A percentile compares a stretch with the other conserved stretches of the same genome.
phyloP scores from a whole-genome alignment of 2,888 invertebrate genomes.

The Cheilosia vernalis region DNA sequence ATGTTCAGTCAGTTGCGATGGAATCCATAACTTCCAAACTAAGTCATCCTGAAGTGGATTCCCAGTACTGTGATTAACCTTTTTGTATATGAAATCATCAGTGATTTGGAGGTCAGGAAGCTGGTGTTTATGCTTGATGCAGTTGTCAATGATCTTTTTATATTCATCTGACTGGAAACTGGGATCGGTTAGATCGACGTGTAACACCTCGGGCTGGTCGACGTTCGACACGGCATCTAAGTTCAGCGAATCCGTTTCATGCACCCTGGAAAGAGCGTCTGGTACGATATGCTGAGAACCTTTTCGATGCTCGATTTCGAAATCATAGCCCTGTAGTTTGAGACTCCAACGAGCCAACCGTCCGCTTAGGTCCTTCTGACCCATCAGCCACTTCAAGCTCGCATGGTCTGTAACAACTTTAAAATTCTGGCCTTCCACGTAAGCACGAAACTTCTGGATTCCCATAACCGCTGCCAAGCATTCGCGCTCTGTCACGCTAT shows the following conservation, averaged over 20 bases:
- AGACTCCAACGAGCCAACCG: conserved; percentile 20
- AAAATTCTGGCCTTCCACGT: conserved; percentile 5
- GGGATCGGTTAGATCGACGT: not conserved
- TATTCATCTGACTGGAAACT: not conserved
- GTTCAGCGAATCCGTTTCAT: not conserved
- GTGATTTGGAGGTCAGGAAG: not conserved
- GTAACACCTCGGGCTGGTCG: not conserved
- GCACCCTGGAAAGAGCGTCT: not conserved
- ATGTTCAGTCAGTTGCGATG: not conserved
- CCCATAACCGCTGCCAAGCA: conserved; percentile 12
- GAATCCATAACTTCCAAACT: conserved; percentile 25
- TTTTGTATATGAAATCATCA: not conserved
- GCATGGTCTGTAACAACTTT: conserved; percentile 14
- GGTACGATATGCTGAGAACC: conserved; percentile 2
- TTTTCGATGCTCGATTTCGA: conserved; percentile 17
- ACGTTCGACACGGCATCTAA: not conserved
- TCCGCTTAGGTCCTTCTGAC: conserved; percentile 17
- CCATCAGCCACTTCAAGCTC: conserved; percentile 11
- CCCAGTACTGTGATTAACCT: not conserved
- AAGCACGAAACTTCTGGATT: not conserved
- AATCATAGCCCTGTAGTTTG: conserved; percentile 15
- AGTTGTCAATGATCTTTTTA: not conserved
- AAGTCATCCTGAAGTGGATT: conserved; percentile 8
- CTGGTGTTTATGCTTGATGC: not conserved
- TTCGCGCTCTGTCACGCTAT: conserved; percentile 28